phyloP scores from a whole-genome alignment of 2,797 vertebrate genomes.

The Limnodromus scolopaceus region DNA sequence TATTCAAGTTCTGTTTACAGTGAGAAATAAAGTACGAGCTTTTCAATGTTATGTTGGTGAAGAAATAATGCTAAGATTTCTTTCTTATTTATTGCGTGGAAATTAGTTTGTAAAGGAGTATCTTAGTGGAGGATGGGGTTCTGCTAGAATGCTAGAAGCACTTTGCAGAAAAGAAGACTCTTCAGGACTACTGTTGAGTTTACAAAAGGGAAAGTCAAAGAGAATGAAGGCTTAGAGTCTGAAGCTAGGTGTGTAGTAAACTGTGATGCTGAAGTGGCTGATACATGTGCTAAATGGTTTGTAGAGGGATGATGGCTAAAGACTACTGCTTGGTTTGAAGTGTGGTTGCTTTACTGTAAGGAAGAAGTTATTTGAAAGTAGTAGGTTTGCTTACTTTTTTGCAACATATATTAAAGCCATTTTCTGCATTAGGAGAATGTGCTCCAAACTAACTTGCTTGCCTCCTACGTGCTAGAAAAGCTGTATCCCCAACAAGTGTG shows the following conservation, averaged over 20 bases:
- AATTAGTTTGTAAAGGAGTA: not conserved
- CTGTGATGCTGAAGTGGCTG: not conserved
- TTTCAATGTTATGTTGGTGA: not conserved
- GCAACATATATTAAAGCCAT: not conserved
- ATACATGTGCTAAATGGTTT: not conserved
- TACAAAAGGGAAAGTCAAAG: not conserved
- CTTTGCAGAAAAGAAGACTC: not conserved
- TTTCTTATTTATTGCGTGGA: not conserved
- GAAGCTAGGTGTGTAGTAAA: not conserved
- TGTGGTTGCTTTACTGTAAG: not conserved
- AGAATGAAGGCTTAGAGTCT: not conserved
- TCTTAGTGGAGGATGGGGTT: not conserved
- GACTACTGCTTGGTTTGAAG: not conserved
- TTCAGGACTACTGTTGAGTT: not conserved
- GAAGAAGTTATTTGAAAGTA: not conserved
- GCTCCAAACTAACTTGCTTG: not conserved
- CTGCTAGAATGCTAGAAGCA: not conserved
- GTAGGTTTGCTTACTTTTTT: not conserved
- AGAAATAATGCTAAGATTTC: not conserved
- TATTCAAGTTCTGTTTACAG: not conserved
- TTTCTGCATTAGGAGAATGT: not conserved
- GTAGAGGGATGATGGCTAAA: not conserved
- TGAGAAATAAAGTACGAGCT: not conserved
- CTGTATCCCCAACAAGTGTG: not conserved
- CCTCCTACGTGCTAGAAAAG: not conserved